A percentile compares a stretch with the other conserved stretches of the same genome.
phyloP scores from a whole-genome alignment of 2,888 invertebrate species.

The Brachypterus glaber region DNA sequence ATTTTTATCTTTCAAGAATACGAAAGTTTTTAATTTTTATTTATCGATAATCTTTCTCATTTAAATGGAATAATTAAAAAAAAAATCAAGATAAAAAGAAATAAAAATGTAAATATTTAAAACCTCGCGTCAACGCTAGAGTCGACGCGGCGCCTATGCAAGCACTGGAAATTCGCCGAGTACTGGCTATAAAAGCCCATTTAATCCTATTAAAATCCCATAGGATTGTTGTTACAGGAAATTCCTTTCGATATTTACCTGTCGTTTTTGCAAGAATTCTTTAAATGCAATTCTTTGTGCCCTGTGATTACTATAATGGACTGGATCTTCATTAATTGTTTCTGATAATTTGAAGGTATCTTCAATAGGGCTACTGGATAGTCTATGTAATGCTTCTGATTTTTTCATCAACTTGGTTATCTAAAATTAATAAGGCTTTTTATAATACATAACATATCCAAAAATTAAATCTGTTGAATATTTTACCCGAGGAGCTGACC shows the following conservation, averaged over 20 bases:
- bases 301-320: slow-evolving; percentile 27
- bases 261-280: slow-evolving; percentile 47
- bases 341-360: slow-evolving; percentile 20
- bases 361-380: slow-evolving; percentile 14
- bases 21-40: too few relatives aligned
- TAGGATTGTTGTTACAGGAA: neutral
- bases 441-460: neutral
- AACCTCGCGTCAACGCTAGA: too few relatives aligned
- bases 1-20: too few relatives aligned
- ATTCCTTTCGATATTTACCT: slow-evolving; percentile 34
- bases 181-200: slow-evolving; percentile 1
- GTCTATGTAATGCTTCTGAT: slow-evolving; percentile 28
- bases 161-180: too few relatives aligned
- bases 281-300: slow-evolving; percentile 45
- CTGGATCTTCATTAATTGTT: slow-evolving; percentile 26
- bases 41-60: too few relatives aligned
- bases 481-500: too few relatives aligned
- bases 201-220: too few relatives aligned
- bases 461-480: too few relatives aligned
- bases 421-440: slow-evolving; percentile 24
- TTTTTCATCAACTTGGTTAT: slow-evolving; percentile 32
- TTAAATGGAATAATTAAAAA: too few relatives aligned
- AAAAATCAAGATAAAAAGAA: too few relatives aligned
- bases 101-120: too few relatives aligned
- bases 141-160: too few relatives aligned